These are phyloP conservation scores for Cyanistes caeruleus DNA, from an alignment of 2,113 vertebrate species.

Conservation along the genomic window DNA sequence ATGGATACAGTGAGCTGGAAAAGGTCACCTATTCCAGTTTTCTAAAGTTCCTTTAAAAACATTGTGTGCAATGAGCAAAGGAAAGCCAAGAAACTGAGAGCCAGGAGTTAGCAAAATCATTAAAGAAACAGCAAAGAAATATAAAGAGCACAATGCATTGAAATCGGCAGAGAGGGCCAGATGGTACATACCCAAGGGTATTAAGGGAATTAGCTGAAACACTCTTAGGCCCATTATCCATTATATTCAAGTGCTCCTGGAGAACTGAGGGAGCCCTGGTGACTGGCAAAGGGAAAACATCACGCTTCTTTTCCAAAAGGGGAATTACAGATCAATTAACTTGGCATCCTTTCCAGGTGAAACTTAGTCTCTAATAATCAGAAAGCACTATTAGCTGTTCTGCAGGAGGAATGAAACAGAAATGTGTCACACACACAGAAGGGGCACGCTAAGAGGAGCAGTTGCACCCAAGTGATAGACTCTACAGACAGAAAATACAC, in stretches of 20 bases:
- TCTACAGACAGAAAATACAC: background rate
- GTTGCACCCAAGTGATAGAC: background rate
- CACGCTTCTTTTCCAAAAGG: background rate
- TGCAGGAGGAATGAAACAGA: background rate
- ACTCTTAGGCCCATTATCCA: slow-evolving; percentile 69
- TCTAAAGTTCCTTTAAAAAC: background rate
- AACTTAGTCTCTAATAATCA: slow-evolving; percentile 19
- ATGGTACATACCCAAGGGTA: slow-evolving; percentile 61
- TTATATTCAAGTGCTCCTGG: slow-evolving; percentile 51
- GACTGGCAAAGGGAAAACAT: slow-evolving; percentile 29
- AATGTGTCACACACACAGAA: background rate
- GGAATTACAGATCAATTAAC: slow-evolving; percentile 56
- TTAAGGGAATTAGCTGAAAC: slow-evolving; percentile 72
- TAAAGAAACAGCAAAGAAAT: slow-evolving; percentile 48
- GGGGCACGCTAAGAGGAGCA: background rate
- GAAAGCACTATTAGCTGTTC: background rate
- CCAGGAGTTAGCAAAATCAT: slow-evolving; percentile 12
- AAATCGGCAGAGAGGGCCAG: slow-evolving; percentile 44
- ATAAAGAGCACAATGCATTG: slow-evolving; percentile 27
- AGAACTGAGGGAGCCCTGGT: slow-evolving; percentile 39
- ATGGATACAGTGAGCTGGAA: background rate
- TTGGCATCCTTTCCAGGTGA: slow-evolving; percentile 9
- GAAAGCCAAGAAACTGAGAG: background rate
- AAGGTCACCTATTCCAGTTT: background rate
- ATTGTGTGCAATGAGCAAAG: background rate